Percentiles rank a stretch among this genome's conserved stretches.
Evolutionary conservation across 2,113 vertebrate genomes (phyloP).

Genomic region (Podiceps cristatus): DNA sequence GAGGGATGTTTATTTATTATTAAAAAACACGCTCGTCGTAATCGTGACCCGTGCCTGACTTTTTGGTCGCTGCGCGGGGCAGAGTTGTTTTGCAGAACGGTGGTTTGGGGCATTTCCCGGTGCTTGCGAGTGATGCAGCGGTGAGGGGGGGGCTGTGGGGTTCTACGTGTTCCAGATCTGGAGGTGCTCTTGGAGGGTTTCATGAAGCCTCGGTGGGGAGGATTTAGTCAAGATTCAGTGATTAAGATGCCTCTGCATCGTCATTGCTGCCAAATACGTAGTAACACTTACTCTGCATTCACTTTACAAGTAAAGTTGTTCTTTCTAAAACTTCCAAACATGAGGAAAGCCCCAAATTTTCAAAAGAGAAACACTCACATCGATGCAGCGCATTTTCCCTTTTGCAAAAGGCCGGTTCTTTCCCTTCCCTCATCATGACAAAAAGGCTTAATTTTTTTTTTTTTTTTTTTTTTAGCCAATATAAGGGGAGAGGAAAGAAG

Average conservation of each 20-base stretch:
- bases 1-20: neutral
- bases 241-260: neutral
- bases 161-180: neutral
- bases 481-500: neutral
- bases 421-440: neutral
- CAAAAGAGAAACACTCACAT: neutral
- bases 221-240: slow-evolving; percentile 28
- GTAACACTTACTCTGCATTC: neutral
- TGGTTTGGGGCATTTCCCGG: neutral
- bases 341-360: neutral
- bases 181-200: neutral
- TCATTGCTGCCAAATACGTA: neutral
- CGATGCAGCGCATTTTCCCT: neutral
- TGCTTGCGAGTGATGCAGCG: neutral
- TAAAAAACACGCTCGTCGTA: accelerated
- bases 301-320: neutral
- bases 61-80: accelerated
- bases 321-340: neutral
- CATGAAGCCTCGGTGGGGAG: neutral
- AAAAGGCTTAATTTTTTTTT: slow-evolving; percentile 31
- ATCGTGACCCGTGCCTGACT: neutral
- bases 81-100: neutral
- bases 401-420: neutral
- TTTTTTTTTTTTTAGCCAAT: neutral
- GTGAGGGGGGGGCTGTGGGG: neutral